Conservation (phyloP, 2,888 invertebrate species). For the Pandemis cinnamomeana region DNA sequence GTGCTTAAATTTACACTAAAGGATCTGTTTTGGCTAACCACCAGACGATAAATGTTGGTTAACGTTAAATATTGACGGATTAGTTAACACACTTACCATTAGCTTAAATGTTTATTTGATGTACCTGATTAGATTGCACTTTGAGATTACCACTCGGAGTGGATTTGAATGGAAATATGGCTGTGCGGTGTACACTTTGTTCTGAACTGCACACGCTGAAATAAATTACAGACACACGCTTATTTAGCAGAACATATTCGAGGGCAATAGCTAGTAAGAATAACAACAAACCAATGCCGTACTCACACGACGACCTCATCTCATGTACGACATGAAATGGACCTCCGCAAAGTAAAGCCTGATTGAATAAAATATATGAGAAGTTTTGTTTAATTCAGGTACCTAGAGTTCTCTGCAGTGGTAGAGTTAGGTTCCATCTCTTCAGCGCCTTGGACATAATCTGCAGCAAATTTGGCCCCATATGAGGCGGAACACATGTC, state of each 20-base stretch:
- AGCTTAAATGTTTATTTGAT: not conserved
- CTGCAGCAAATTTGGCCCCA: constrained; percentile 61
- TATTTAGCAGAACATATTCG: not conserved
- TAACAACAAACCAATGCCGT: too few relatives aligned
- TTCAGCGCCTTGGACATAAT: constrained; percentile 56
- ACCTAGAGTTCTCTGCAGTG: constrained; percentile 73
- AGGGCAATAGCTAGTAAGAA: not conserved
- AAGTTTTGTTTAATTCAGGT: constrained; percentile 10
- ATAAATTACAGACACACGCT: constrained; percentile 37
- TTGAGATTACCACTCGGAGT: constrained; percentile 89
- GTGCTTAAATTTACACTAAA: too few relatives aligned
- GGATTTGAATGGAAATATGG: constrained; percentile 86
- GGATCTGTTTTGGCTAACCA: too few relatives aligned
- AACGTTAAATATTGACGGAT: not conserved
- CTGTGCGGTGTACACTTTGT: constrained; percentile 57
- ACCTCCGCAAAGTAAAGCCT: too few relatives aligned
- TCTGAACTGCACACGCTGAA: constrained; percentile 66
- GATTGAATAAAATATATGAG: not conserved
- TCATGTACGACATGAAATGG: too few relatives aligned
- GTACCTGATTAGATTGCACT: constrained; percentile 88
- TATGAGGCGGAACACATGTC: constrained; percentile 65
- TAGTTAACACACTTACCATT: not conserved
- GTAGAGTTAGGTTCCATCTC: constrained; percentile 55
- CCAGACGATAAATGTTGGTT: too few relatives aligned
- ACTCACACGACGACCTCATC: too few relatives aligned